These are phyloP conservation scores for Drosophila nigrodunni DNA, from an alignment of 1,140 invertebrate genomes.

Conservation along the genomic window DNA sequence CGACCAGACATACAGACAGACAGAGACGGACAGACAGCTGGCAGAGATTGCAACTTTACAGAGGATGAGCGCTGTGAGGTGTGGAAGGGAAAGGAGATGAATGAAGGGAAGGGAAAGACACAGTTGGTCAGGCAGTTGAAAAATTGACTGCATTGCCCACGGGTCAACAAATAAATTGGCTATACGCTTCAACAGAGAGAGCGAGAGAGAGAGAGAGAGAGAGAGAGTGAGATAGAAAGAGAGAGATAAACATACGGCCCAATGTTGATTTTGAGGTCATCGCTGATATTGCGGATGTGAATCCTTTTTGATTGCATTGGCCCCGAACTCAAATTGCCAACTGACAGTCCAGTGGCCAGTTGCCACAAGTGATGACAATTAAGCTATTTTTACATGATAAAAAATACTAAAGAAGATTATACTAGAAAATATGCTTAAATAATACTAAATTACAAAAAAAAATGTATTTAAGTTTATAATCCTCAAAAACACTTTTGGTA, in stretches of 20 bases:
- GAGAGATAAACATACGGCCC: slow-evolving; percentile 24
- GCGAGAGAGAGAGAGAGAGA: not conserved
- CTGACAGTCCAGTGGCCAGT: slow-evolving; percentile 13
- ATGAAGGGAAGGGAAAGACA: slow-evolving; percentile 10
- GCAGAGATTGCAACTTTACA: slow-evolving; percentile 56
- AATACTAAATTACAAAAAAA: no score
- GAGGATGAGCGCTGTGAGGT: not conserved
- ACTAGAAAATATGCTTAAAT: no score
- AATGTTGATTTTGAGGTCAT: slow-evolving; percentile 83
- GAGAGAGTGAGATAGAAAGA: slow-evolving; percentile 4
- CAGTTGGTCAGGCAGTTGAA: slow-evolving; percentile 62
- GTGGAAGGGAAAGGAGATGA: not conserved
- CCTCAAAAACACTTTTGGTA: no score
- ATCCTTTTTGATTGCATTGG: slow-evolving; percentile 80
- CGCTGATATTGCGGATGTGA: slow-evolving; percentile 81
- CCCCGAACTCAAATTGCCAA: slow-evolving; percentile 26
- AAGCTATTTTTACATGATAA: no score
- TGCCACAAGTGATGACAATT: not conserved
- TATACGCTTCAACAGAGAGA: slow-evolving; percentile 36
- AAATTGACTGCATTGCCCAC: slow-evolving; percentile 83
- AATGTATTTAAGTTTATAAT: no score
- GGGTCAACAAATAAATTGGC: slow-evolving; percentile 83
- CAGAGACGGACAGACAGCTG: slow-evolving; percentile 43
- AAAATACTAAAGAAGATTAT: no score
- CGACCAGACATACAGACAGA: slow-evolving; percentile 26